Evolutionary conservation across 2,113 vertebrate genomes (phyloP).

Genomic region (Hippocampus mohnikei): DNA sequence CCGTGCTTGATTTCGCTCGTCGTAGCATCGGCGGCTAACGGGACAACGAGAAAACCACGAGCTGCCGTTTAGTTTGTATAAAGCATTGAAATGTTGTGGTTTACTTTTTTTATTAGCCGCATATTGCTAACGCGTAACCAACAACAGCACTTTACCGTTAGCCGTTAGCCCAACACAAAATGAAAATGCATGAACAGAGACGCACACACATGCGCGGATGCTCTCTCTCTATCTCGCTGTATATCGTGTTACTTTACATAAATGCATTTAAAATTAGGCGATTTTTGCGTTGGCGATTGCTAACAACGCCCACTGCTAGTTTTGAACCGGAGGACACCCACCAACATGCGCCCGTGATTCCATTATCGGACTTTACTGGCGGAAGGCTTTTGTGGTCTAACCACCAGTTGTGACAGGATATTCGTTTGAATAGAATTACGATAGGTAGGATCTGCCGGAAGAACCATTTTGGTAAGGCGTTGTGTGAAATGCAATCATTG

Average conservation of each 20-base stretch:
- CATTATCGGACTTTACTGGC: constrained; percentile 26
- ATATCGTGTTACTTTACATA: too few species aligned
- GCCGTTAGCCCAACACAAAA: constrained; percentile 38
- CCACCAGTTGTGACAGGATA: background rate
- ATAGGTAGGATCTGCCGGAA: background rate
- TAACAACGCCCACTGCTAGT: constrained; percentile 2
- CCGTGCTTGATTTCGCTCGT: constrained; percentile 5
- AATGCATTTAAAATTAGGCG: background rate
- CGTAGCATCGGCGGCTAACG: background rate
- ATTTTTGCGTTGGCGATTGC: background rate
- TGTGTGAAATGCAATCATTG: background rate
- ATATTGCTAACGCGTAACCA: constrained; percentile 10
- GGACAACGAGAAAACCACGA: background rate
- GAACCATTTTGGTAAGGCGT: background rate
- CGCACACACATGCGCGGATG: background rate
- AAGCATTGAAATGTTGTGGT: background rate
- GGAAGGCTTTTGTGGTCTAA: constrained; percentile 9
- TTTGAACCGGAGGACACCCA: constrained; percentile 38
- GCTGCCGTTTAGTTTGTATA: background rate
- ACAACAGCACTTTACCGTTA: constrained; percentile 36
- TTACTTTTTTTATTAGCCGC: background rate
- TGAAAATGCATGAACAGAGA: constrained; percentile 58
- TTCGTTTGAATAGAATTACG: background rate
- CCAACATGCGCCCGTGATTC: constrained; percentile 20
- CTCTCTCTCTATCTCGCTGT: too few species aligned